Conservation (phyloP, 2,113 vertebrate species). For the Psammodynastes pulverulentus region DNA sequence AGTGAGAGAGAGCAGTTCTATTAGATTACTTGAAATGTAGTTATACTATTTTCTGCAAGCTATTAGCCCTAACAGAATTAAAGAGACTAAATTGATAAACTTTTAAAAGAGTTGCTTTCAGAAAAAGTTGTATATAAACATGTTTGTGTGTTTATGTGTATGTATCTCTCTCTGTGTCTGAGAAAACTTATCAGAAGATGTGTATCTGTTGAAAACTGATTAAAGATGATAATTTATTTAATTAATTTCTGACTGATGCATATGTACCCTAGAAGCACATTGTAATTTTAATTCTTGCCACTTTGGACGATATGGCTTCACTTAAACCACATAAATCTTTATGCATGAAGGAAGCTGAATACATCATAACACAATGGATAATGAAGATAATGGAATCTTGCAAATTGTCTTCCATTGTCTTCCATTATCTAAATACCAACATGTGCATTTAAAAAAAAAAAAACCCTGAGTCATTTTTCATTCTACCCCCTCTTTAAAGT, state of each 20-base stretch:
- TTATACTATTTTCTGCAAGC: neutral
- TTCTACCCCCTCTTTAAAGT: neutral
- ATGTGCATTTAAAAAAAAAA: neutral
- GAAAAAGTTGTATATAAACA: neutral
- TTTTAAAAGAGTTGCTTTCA: neutral
- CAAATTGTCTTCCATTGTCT: neutral
- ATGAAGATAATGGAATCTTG: neutral
- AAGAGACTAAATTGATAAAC: neutral
- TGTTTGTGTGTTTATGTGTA: neutral
- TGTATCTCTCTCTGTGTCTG: neutral
- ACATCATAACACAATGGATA: neutral
- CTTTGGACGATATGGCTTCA: neutral
- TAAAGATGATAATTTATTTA: neutral
- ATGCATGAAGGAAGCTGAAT: accelerated
- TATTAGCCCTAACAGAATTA: neutral
- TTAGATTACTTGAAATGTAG: neutral
- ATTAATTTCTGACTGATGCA: neutral
- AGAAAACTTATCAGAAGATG: neutral
- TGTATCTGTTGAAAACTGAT: neutral
- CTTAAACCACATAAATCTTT: neutral
- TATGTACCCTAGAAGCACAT: neutral
- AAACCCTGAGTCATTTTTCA: neutral
- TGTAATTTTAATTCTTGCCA: neutral
- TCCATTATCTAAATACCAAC: neutral
- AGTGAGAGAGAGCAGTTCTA: neutral